These are phyloP conservation scores for Chelon auratus DNA, from an alignment of 2,797 vertebrate species.

Conservation along the genomic window DNA sequence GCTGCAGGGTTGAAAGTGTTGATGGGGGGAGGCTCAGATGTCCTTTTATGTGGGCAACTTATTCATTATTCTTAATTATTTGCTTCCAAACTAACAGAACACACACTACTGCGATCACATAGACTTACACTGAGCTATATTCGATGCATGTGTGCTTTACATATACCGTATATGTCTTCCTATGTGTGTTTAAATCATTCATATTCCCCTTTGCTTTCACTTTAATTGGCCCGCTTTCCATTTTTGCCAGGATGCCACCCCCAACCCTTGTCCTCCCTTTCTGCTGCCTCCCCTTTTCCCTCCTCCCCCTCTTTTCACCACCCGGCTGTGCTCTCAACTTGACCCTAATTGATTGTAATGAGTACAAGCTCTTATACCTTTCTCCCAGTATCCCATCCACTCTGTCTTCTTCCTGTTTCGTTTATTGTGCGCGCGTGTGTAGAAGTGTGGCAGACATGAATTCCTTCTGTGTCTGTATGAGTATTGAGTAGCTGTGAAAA, in stretches of 20 bases:
- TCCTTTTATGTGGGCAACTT: slow-evolving; percentile 55
- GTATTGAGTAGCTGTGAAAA: slow-evolving; percentile 36
- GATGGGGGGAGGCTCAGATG: slow-evolving; percentile 5
- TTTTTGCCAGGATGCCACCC: slow-evolving; percentile 75
- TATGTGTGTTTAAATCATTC: slow-evolving; percentile 80
- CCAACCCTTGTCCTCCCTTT: slow-evolving; percentile 48
- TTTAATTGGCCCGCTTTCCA: slow-evolving; percentile 80
- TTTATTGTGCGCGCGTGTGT: slow-evolving; percentile 45
- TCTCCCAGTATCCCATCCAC: slow-evolving; percentile 54
- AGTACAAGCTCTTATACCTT: slow-evolving; percentile 71
- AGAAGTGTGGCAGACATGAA: slow-evolving; percentile 30
- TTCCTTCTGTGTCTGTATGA: slow-evolving; percentile 49
- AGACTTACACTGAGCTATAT: slow-evolving; percentile 61
- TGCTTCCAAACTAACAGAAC: slow-evolving; percentile 52
- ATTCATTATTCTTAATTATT: slow-evolving; percentile 53
- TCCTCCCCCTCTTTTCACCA: slow-evolving; percentile 12
- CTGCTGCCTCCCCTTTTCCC: slow-evolving; percentile 21
- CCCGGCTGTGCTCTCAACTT: slow-evolving; percentile 72
- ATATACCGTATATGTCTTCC: slow-evolving; percentile 45
- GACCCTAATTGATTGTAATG: slow-evolving; percentile 86
- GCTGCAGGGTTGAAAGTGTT: slow-evolving; percentile 16
- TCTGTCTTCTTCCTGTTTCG: slow-evolving; percentile 53
- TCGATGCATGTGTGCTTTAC: slow-evolving; percentile 58
- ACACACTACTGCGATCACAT: slow-evolving; percentile 38
- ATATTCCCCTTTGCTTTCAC: slow-evolving; percentile 72